Conservation (phyloP, 1,140 invertebrate genomes). For the Apocrypta bakeri region DNA sequence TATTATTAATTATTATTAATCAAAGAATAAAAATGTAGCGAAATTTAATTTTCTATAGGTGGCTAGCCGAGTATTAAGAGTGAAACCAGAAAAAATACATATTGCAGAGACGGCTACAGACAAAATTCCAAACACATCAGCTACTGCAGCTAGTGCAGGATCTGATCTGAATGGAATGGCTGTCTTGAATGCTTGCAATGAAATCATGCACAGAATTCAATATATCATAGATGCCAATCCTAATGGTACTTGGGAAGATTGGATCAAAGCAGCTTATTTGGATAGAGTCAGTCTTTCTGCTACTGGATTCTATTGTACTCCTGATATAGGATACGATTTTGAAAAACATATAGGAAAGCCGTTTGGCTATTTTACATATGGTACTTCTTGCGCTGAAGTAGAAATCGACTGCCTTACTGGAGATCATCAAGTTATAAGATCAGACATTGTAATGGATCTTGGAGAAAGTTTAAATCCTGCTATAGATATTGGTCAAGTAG, state of each 20-base stretch:
- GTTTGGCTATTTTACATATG: slow-evolving; percentile 89
- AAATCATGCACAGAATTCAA: slow-evolving; percentile 83
- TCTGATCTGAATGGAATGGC: slow-evolving; percentile 98
- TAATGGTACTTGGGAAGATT: slow-evolving; percentile 88
- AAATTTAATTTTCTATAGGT: slow-evolving; percentile 70
- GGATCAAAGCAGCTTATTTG: slow-evolving; percentile 88
- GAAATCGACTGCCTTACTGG: slow-evolving; percentile 93
- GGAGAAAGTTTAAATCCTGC: slow-evolving; percentile 94
- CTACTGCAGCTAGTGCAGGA: slow-evolving; percentile 92
- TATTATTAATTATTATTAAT: too few species aligned
- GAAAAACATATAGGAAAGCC: slow-evolving; percentile 81
- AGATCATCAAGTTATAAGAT: slow-evolving; percentile 88
- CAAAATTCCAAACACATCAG: slow-evolving; percentile 95
- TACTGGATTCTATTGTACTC: slow-evolving; percentile 90
- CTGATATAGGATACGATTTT: slow-evolving; percentile 85
- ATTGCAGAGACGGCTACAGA: slow-evolving; percentile 93
- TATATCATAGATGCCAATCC: slow-evolving; percentile 87
- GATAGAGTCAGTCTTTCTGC: slow-evolving; percentile 88
- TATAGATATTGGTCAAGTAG: slow-evolving; percentile 96
- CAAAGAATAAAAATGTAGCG: background rate
- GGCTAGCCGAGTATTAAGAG: slow-evolving; percentile 82
- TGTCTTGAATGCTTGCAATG: slow-evolving; percentile 89
- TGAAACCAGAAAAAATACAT: slow-evolving; percentile 86
- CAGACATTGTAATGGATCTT: slow-evolving; percentile 97
- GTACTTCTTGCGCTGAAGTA: slow-evolving; percentile 86